Conservation (phyloP, 2,888 invertebrate species). For the Sphaerophoria rueppellii region DNA sequence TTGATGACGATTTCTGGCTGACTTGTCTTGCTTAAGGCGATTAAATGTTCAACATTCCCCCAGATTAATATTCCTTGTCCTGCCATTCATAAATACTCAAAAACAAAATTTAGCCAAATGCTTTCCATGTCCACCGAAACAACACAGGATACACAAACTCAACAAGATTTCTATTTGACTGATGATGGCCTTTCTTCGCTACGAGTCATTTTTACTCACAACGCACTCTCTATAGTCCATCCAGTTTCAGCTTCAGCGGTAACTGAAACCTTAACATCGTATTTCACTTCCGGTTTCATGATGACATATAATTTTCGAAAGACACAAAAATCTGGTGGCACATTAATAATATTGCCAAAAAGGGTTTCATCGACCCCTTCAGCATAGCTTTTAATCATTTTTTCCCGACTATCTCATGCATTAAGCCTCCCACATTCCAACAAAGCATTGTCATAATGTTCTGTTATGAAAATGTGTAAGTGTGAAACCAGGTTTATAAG, state of each 20-base stretch:
- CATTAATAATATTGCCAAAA: constrained; percentile 60
- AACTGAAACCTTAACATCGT: constrained; percentile 20
- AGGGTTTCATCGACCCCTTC: constrained; percentile 47
- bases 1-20: constrained; percentile 24
- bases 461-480: too few species aligned
- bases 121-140: constrained; percentile 15
- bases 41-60: constrained; percentile 20
- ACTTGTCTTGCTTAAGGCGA: constrained; percentile 36
- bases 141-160: not conserved
- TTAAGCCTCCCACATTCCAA: constrained; percentile 2
- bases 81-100: too few species aligned
- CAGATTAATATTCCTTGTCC: not conserved
- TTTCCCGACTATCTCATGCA: not conserved
- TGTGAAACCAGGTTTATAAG: not conserved
- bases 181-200: too few species aligned
- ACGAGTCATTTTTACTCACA: constrained; percentile 4
- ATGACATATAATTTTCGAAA: not conserved
- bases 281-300: constrained; percentile 58
- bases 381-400: constrained; percentile 54
- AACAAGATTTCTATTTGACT: not conserved
- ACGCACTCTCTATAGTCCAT: not conserved
- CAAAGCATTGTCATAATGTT: too few species aligned
- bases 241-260: not conserved
- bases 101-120: not conserved
- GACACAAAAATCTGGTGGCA: constrained; percentile 60